phyloP scores from a whole-genome alignment of 1,140 invertebrate species.

The Plutomurus gul region DNA sequence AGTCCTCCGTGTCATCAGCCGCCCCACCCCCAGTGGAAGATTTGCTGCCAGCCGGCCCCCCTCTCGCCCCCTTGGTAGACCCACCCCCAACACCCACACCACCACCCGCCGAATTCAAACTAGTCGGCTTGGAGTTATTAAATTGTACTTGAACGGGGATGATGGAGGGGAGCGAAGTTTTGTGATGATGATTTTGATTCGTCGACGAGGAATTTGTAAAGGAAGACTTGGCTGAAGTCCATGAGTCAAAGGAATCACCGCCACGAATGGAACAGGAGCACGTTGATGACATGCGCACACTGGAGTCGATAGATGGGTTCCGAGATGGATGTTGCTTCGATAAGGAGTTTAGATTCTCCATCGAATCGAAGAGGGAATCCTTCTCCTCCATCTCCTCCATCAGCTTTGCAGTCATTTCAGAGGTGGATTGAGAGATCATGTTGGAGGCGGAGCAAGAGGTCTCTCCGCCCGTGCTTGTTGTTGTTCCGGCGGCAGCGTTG shows the following conservation, averaged over 20 bases:
- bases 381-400: neutral
- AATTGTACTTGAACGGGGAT: slow-evolving; percentile 33
- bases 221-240: slow-evolving; percentile 52
- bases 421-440: neutral
- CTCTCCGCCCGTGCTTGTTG: neutral
- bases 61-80: neutral
- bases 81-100: neutral
- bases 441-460: neutral
- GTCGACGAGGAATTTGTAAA: slow-evolving; percentile 50
- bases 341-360: slow-evolving; percentile 44
- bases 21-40: slow-evolving; percentile 29
- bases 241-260: slow-evolving; percentile 53
- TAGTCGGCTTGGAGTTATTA: neutral
- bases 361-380: slow-evolving; percentile 49
- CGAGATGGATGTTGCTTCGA: slow-evolving; percentile 15
- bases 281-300: slow-evolving; percentile 50
- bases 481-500: neutral
- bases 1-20: slow-evolving; percentile 48
- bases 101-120: neutral
- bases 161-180: slow-evolving; percentile 33
- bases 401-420: neutral
- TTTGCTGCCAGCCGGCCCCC: neutral
- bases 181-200: slow-evolving; percentile 31
- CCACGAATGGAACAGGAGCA: slow-evolving; percentile 53
- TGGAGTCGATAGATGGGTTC: slow-evolving; percentile 52